phyloP scores from a whole-genome alignment of 2,888 invertebrate genomes.

The Phortica okadai region DNA sequence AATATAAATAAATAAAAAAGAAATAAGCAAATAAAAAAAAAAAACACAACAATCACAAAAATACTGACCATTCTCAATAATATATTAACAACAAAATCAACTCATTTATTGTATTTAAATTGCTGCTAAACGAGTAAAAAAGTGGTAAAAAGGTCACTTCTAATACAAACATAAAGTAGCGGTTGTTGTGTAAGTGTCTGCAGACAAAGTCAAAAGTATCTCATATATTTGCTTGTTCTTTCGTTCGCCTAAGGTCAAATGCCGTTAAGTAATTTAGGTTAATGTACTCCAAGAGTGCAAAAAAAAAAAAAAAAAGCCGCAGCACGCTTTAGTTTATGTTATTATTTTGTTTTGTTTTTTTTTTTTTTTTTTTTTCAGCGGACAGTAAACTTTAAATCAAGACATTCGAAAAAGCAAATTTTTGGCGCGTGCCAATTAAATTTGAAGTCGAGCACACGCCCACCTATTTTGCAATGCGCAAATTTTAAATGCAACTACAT shows the following conservation, averaged over 20 bases:
- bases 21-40: slow-evolving; percentile 35
- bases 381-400: slow-evolving; percentile 43
- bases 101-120: slow-evolving; percentile 52
- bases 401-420: slow-evolving; percentile 54
- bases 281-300: slow-evolving; percentile 32
- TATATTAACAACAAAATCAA: slow-evolving; percentile 26
- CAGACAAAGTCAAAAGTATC: not conserved
- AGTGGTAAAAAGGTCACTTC: not conserved
- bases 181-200: not conserved
- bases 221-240: not conserved
- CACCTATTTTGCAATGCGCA: slow-evolving; percentile 42
- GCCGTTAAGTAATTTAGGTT: slow-evolving; percentile 68
- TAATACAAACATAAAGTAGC: slow-evolving; percentile 29
- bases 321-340: not conserved
- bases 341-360: not conserved
- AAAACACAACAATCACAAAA: slow-evolving; percentile 20
- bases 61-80: slow-evolving; percentile 55
- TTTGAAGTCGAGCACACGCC: slow-evolving; percentile 34
- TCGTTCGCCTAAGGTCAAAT: slow-evolving; percentile 65
- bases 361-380: not conserved
- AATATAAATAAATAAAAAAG: slow-evolving; percentile 5
- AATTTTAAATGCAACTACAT: not conserved
- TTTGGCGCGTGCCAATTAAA: slow-evolving; percentile 68
- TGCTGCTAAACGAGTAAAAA: slow-evolving; percentile 47
- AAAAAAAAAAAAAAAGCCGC: slow-evolving; percentile 15